Conservation (phyloP, 2,797 vertebrate genomes). For the Artibeus jamaicensis region DNA sequence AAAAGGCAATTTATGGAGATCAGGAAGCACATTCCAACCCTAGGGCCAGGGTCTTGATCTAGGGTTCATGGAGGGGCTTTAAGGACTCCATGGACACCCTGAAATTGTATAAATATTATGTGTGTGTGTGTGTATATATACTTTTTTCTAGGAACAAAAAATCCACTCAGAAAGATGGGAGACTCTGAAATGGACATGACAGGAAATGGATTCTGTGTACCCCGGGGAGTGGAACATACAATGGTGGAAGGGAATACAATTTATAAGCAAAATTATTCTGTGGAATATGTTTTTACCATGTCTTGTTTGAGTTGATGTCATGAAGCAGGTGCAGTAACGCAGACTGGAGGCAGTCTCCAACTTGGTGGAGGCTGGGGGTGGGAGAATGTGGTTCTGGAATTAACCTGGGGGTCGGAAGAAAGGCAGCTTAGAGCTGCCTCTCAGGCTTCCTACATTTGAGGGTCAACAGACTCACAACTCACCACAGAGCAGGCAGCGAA, state of each 20-base stretch:
- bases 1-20: not conserved
- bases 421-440: not conserved
- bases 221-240: not conserved
- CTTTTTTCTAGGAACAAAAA: not conserved
- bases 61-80: not conserved
- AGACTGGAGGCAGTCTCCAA: not conserved
- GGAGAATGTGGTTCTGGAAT: not conserved
- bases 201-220: not conserved
- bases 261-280: not conserved
- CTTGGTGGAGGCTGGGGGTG: not conserved
- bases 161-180: not conserved
- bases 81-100: not conserved
- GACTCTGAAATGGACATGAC: not conserved
- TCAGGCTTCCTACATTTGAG: not conserved
- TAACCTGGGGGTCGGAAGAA: not conserved
- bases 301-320: not conserved
- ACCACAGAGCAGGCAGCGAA: not conserved
- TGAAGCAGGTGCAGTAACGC: not conserved
- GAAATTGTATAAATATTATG: not conserved
- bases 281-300: not conserved
- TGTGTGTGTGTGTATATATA: not conserved
- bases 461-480: not conserved
- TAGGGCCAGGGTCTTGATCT: not conserved
- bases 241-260: not conserved
- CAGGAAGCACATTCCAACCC: not conserved